Conservation (phyloP, 2,797 vertebrate genomes). For the Enteromius treurensis region DNA sequence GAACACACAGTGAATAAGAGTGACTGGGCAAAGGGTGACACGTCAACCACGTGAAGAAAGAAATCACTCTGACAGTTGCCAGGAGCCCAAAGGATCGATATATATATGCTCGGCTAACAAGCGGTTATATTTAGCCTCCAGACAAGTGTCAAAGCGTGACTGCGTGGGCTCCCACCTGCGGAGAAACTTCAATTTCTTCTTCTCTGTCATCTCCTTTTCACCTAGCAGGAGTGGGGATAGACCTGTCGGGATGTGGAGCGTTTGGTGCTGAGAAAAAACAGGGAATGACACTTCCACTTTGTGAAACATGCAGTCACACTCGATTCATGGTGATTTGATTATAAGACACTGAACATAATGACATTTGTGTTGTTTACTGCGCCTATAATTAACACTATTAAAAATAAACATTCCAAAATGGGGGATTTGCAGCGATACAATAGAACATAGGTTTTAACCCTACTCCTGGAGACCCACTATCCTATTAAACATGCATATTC, state of each 20-base stretch:
- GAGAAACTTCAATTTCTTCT: slow-evolving; percentile 52
- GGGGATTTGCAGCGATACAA: background rate
- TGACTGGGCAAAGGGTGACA: slow-evolving; percentile 50
- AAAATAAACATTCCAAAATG: background rate
- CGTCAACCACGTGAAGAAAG: slow-evolving; percentile 18
- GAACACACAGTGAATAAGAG: slow-evolving; percentile 30
- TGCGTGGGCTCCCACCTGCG: slow-evolving; percentile 56
- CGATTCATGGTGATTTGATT: slow-evolving; percentile 24
- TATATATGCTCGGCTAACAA: slow-evolving; percentile 62
- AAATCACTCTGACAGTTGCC: slow-evolving; percentile 55
- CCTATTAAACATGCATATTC: background rate
- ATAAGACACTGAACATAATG: slow-evolving; percentile 1
- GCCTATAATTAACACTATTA: background rate
- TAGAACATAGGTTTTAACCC: background rate
- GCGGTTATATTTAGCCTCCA: slow-evolving; percentile 63
- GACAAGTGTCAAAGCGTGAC: slow-evolving; percentile 58
- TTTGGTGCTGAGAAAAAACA: slow-evolving; percentile 44
- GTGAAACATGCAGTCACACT: slow-evolving; percentile 38
- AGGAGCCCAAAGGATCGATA: slow-evolving; percentile 59
- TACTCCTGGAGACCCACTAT: background rate
- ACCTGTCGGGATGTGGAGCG: slow-evolving; percentile 41
- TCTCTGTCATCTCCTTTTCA: slow-evolving; percentile 47
- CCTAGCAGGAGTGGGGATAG: slow-evolving; percentile 45
- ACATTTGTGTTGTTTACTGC: background rate
- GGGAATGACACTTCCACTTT: slow-evolving; percentile 44